Evolutionary conservation across 2,888 invertebrate genomes (phyloP).

Genomic region (Cephus sareptanus): DNA sequence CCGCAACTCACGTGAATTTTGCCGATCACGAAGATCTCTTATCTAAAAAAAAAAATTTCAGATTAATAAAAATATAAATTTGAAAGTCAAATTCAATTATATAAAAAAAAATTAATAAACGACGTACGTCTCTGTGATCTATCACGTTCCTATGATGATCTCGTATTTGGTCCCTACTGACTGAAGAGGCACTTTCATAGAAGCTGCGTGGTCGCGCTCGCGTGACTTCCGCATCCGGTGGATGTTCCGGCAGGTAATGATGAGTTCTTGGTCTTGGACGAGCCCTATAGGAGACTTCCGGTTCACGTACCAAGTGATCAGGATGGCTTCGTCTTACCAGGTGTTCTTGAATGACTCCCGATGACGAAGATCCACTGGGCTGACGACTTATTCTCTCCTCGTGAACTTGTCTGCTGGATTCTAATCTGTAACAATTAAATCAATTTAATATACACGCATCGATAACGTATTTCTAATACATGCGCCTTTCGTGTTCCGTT

Average conservation of each 20-base stretch:
- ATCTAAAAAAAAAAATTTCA: constrained; percentile 27
- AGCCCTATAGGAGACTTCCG: constrained; percentile 49
- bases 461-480: background rate
- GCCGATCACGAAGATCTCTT: constrained; percentile 49
- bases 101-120: background rate
- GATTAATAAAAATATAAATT: background rate
- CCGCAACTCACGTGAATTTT: constrained; percentile 50
- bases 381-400: constrained; percentile 51
- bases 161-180: constrained; percentile 50
- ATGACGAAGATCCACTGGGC: constrained; percentile 18
- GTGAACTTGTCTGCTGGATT: constrained; percentile 48
- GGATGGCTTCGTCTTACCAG: constrained; percentile 50
- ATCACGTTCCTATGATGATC: constrained; percentile 48
- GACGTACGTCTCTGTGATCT: constrained; percentile 29
- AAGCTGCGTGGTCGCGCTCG: constrained; percentile 61
- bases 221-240: constrained; percentile 50
- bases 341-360: constrained; percentile 40
- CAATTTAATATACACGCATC: background rate
- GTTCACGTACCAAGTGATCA: constrained; percentile 52
- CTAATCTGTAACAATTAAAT: constrained; percentile 35
- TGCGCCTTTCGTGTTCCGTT: background rate
- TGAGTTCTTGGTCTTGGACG: constrained; percentile 54
- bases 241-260: constrained; percentile 52
- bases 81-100: background rate
- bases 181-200: constrained; percentile 56